These are phyloP conservation scores for Pituophis catenifer DNA, from an alignment of 2,113 vertebrate species.

Conservation along the genomic window DNA sequence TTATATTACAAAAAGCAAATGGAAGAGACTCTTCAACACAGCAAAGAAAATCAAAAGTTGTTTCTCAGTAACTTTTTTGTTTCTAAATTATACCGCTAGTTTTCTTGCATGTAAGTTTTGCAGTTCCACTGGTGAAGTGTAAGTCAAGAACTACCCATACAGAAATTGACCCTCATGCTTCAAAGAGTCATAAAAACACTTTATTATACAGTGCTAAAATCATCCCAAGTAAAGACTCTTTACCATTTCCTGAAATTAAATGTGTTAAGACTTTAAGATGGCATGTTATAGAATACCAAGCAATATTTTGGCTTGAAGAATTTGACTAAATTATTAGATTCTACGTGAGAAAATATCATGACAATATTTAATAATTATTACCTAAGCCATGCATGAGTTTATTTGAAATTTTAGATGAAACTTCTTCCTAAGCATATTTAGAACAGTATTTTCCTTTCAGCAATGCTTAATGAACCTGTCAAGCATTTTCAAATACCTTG, in stretches of 20 bases:
- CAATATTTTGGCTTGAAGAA: background rate
- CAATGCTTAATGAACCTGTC: background rate
- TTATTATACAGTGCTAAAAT: background rate
- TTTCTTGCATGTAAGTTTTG: background rate
- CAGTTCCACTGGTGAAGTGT: background rate
- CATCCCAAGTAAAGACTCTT: background rate
- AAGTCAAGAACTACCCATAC: background rate
- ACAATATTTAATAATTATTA: background rate
- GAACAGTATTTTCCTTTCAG: background rate
- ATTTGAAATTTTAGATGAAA: background rate
- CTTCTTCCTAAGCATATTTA: background rate
- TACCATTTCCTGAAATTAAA: background rate
- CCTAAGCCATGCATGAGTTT: background rate
- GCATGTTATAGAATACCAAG: too few relatives aligned
- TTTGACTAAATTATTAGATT: background rate
- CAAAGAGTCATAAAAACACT: background rate
- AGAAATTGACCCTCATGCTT: background rate
- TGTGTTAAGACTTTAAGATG: background rate
- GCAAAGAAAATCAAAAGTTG: background rate
- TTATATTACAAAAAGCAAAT: background rate
- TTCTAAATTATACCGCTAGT: background rate
- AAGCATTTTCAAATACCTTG: constrained; percentile 78
- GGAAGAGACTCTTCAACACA: background rate
- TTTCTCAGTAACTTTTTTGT: background rate
- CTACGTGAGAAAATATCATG: background rate